Percentiles rank a stretch among this genome's conserved stretches.
Evolutionary conservation across 2,888 invertebrate genomes (phyloP).

Genomic region (Ernsta delagoae): DNA sequence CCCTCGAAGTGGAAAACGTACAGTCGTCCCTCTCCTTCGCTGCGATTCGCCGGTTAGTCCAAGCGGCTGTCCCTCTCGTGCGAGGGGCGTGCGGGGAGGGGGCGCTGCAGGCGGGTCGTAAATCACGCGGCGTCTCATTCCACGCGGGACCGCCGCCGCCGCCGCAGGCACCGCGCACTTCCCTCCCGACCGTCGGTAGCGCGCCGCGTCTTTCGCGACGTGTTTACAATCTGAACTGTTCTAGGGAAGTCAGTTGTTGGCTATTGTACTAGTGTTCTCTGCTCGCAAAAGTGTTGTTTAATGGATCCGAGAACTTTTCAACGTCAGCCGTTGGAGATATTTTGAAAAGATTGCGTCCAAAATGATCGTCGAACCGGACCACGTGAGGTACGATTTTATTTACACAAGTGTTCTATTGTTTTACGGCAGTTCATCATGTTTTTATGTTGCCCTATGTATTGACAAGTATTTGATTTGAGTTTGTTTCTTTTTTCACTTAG

Average conservation of each 20-base stretch:
- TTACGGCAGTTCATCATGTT: slow-evolving; percentile 41
- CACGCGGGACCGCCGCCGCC: slow-evolving; percentile 83
- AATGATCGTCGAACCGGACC: slow-evolving; percentile 84
- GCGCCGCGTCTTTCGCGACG: slow-evolving; percentile 82
- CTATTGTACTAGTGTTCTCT: slow-evolving; percentile 63
- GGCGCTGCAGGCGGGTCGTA: slow-evolving; percentile 85
- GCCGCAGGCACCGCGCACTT: slow-evolving; percentile 83
- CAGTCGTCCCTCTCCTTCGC: slow-evolving; percentile 66
- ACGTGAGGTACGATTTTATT: slow-evolving; percentile 77
- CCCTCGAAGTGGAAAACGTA: slow-evolving; percentile 71
- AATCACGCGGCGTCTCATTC: slow-evolving; percentile 85
- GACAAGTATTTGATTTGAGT: slow-evolving; percentile 23
- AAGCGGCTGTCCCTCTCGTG: slow-evolving; percentile 61
- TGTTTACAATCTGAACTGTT: slow-evolving; percentile 75
- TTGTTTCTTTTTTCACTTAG: slow-evolving; percentile 19
- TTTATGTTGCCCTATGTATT: slow-evolving; percentile 15
- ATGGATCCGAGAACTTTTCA: slow-evolving; percentile 72
- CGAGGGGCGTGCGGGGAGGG: slow-evolving; percentile 75
- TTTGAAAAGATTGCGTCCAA: slow-evolving; percentile 77
- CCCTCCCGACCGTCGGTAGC: slow-evolving; percentile 75
- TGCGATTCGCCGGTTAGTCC: slow-evolving; percentile 41
- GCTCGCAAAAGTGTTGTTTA: slow-evolving; percentile 67
- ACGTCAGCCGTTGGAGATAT: slow-evolving; percentile 63
- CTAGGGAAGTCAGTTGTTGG: slow-evolving; percentile 69
- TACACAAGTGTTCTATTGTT: slow-evolving; percentile 66